Evolutionary conservation across 2,797 vertebrate species (phyloP).

Genomic region (Vireo griseus): DNA sequence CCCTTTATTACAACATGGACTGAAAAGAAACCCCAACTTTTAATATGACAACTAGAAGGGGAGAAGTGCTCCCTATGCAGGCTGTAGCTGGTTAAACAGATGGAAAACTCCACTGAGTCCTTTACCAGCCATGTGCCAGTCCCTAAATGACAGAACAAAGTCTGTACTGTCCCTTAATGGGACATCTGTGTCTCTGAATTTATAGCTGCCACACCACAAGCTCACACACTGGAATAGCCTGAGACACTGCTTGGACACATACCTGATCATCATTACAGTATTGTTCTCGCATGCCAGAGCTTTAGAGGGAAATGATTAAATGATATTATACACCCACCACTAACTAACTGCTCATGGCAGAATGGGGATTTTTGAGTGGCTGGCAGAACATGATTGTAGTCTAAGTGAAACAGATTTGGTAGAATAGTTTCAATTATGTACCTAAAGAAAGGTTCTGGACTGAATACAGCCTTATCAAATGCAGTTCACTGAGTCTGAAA

Average conservation of each 20-base stretch:
- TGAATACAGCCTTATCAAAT: slow-evolving; percentile 65
- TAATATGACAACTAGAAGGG: neutral
- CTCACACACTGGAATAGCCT: neutral
- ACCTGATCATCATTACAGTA: neutral
- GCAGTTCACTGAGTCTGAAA: slow-evolving; percentile 68
- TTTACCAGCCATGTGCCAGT: neutral
- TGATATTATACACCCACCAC: neutral
- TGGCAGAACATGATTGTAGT: slow-evolving; percentile 34
- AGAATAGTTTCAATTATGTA: slow-evolving; percentile 72
- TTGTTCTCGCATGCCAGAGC: neutral
- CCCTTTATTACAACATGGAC: neutral
- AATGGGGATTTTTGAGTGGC: slow-evolving; percentile 18
- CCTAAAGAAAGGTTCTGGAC: slow-evolving; percentile 59
- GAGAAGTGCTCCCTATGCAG: neutral
- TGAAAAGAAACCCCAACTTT: neutral
- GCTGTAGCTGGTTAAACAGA: neutral
- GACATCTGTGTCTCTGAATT: slow-evolving; percentile 33
- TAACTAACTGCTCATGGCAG: slow-evolving; percentile 17
- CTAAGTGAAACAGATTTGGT: slow-evolving; percentile 67
- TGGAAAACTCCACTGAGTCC: neutral
- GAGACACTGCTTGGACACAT: neutral
- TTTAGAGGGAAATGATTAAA: slow-evolving; percentile 24
- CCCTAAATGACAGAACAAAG: neutral
- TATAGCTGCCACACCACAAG: neutral
- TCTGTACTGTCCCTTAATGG: neutral